These are phyloP conservation scores for Cassiopea andromeda DNA, from an alignment of 30 jellyfish, hydroid and myxozoan species.

Conservation along the genomic window DNA sequence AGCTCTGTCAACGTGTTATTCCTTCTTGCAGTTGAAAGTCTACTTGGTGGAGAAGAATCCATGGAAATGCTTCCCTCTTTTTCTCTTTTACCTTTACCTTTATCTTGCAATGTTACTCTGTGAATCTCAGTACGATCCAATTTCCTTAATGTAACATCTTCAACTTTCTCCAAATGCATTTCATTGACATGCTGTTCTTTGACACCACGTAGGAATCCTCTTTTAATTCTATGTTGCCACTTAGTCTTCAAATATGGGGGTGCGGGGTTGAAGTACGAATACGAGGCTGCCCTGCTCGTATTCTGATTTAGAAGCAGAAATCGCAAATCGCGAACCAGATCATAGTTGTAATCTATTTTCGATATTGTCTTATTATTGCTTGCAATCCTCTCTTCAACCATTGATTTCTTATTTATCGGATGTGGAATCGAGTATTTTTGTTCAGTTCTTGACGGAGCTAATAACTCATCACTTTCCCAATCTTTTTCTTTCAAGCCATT, in stretches of 20 bases:
- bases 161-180: conserved; percentile 61
- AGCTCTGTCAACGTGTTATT: background rate
- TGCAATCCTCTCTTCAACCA: conserved; percentile 30
- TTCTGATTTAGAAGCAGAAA: conserved; percentile 53
- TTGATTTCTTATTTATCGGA: conserved; percentile 43
- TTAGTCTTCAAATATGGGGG: conserved; percentile 76
- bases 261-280: conserved; percentile 55
- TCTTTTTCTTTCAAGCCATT: conserved; percentile 10
- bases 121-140: conserved; percentile 61
- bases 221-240: conserved; percentile 67
- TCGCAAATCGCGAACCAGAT: conserved; percentile 68
- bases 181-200: conserved; percentile 65
- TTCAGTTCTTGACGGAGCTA: conserved; percentile 41
- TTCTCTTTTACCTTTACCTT: background rate
- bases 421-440: conserved; percentile 39
- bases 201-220: conserved; percentile 75
- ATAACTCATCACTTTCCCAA: background rate
- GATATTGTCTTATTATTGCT: conserved; percentile 37
- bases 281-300: conserved; percentile 60
- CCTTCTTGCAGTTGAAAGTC: conserved; percentile 22
- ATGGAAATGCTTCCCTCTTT: background rate
- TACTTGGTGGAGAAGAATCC: conserved; percentile 3
- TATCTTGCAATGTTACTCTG: conserved; percentile 43
- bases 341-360: conserved; percentile 48
- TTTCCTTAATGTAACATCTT: conserved; percentile 36